A percentile compares a stretch with the other conserved stretches of the same genome.
phyloP scores from a whole-genome alignment of 2,113 vertebrate species.

The Peromyscus californicus region DNA sequence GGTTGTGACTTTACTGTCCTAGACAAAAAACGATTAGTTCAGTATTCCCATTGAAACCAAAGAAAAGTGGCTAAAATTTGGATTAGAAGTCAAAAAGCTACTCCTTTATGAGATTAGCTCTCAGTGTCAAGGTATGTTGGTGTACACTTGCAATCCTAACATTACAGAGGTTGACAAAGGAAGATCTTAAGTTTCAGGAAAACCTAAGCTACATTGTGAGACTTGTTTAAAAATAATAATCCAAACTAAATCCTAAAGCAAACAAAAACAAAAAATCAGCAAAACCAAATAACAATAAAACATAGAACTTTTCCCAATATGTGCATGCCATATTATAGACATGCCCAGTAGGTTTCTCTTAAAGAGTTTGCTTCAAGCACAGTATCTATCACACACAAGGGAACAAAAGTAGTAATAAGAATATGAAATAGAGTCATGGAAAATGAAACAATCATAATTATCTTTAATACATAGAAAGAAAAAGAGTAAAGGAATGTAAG shows the following conservation, averaged over 20 bases:
- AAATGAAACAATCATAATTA: neutral
- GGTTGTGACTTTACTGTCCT: neutral
- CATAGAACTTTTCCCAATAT: neutral
- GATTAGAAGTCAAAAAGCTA: neutral
- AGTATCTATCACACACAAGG: neutral
- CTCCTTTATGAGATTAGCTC: neutral
- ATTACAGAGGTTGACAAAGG: neutral
- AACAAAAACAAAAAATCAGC: neutral
- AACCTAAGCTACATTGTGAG: neutral
- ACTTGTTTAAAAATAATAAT: neutral
- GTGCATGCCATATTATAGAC: neutral
- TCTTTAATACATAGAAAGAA: neutral
- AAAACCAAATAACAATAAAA: neutral
- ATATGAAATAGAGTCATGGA: neutral
- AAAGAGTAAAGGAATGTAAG: neutral
- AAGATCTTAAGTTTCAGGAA: neutral
- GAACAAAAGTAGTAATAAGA: constrained; percentile 25
- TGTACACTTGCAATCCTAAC: neutral
- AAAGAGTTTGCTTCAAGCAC: neutral
- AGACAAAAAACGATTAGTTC: neutral
- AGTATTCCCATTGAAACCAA: neutral
- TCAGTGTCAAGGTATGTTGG: too few species aligned
- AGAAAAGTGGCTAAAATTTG: neutral
- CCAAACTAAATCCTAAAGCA: neutral
- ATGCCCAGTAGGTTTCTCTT: neutral